A percentile compares a stretch with the other conserved stretches of the same genome.
Evolutionary conservation across 2,113 vertebrate genomes (phyloP).

Genomic region (Mormyrus iriodes): DNA sequence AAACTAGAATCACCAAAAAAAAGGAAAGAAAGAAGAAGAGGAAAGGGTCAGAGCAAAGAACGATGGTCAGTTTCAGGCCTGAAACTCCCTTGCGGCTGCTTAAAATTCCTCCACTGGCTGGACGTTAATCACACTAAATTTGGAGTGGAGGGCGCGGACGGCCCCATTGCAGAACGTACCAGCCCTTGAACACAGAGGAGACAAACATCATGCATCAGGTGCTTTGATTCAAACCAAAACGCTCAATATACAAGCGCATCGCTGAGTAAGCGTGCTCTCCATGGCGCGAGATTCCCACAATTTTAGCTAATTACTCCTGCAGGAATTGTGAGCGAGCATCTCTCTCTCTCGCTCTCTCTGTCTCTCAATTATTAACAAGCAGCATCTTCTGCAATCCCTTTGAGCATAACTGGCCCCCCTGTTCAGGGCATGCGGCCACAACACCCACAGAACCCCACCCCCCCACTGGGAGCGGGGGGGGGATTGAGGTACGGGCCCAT

Average conservation of each 20-base stretch:
- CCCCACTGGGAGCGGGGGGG: too few species aligned
- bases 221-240: constrained; percentile 26
- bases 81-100: background rate
- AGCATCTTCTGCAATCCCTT: background rate
- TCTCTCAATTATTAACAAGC: background rate
- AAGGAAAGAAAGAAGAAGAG: background rate
- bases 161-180: constrained; percentile 33
- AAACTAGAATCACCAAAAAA: background rate
- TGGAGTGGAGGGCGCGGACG: constrained; percentile 38
- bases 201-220: constrained; percentile 15
- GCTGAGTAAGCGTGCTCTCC: constrained; percentile 29
- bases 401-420: background rate
- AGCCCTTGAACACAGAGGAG: constrained; percentile 17
- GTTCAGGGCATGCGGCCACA: background rate
- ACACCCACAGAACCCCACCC: background rate
- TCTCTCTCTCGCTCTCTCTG: background rate
- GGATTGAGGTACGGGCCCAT: background rate
- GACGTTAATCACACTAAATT: constrained; percentile 59
- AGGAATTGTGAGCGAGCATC: constrained; percentile 25
- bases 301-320: constrained; percentile 37
- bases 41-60: background rate
- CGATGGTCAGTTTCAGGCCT: background rate
- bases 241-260: constrained; percentile 23
- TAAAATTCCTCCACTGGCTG: constrained; percentile 35
- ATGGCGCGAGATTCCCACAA: constrained; percentile 14